These are phyloP conservation scores for Salvator merianae DNA, from an alignment of 2,113 vertebrate species.

Conservation along the genomic window DNA sequence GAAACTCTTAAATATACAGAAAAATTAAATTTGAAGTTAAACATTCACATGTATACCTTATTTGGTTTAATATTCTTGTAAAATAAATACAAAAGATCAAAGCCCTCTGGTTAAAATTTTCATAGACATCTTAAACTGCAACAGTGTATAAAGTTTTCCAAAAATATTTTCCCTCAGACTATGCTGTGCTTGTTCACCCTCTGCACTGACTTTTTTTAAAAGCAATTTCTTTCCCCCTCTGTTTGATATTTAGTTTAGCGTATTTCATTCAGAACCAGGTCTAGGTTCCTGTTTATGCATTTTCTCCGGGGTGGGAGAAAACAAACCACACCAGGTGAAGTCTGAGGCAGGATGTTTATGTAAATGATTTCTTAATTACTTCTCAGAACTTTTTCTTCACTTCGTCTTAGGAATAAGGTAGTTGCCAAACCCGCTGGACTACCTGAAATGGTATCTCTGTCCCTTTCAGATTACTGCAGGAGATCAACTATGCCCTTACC, in stretches of 20 bases:
- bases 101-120: constrained; percentile 28
- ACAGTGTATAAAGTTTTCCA: constrained; percentile 42
- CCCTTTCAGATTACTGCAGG: constrained; percentile 51
- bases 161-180: constrained; percentile 25
- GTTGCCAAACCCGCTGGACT: constrained; percentile 25
- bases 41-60: background rate
- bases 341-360: constrained; percentile 38
- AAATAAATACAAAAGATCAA: constrained; percentile 24
- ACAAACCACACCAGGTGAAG: constrained; percentile 25
- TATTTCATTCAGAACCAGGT: constrained; percentile 6
- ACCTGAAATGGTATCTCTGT: constrained; percentile 38
- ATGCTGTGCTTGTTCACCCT: background rate
- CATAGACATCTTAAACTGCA: background rate
- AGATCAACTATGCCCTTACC: constrained; percentile 68
- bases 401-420: constrained; percentile 7
- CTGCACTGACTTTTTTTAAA: background rate
- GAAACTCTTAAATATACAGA: constrained; percentile 9
- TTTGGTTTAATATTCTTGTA: background rate
- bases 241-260: constrained; percentile 54
- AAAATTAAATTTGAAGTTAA: background rate
- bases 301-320: constrained; percentile 15
- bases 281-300: constrained; percentile 47
- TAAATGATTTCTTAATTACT: constrained; percentile 43
- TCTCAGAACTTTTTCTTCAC: constrained; percentile 31
- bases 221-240: constrained; percentile 26